These are phyloP conservation scores for Clanis bilineata DNA, from an alignment of 2,888 invertebrate species.

Conservation along the genomic window DNA sequence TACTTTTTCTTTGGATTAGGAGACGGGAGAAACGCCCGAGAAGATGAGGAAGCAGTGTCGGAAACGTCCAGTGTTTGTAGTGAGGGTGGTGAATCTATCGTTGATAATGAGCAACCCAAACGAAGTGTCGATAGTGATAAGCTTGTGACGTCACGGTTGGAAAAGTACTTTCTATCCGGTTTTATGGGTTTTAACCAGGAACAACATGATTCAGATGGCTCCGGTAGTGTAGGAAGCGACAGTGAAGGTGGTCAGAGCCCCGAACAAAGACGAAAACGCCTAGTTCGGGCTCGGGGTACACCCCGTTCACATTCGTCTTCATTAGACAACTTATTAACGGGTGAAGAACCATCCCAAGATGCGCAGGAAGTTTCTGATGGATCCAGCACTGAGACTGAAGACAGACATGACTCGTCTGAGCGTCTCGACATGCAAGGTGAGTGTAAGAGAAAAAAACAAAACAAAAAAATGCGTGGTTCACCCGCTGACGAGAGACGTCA, in stretches of 20 bases:
- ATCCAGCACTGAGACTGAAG: slow-evolving; percentile 89
- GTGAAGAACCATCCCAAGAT: slow-evolving; percentile 80
- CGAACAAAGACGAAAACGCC: slow-evolving; percentile 90
- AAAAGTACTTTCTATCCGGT: slow-evolving; percentile 94
- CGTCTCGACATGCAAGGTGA: slow-evolving; percentile 90
- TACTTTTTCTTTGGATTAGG: slow-evolving; percentile 94
- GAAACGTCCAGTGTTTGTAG: slow-evolving; percentile 94
- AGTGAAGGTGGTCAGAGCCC: slow-evolving; percentile 95
- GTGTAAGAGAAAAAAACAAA: slow-evolving; percentile 91
- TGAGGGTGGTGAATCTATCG: slow-evolving; percentile 89
- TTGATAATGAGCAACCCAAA: slow-evolving; percentile 83
- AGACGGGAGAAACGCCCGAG: slow-evolving; percentile 83
- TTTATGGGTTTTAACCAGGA: slow-evolving; percentile 92
- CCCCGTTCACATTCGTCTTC: slow-evolving; percentile 92
- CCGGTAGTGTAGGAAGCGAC: slow-evolving; percentile 94
- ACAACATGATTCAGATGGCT: slow-evolving; percentile 90
- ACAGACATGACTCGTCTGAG: slow-evolving; percentile 85
- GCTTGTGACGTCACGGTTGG: slow-evolving; percentile 91
- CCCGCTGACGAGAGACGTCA: slow-evolving; percentile 85
- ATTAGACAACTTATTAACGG: slow-evolving; percentile 88
- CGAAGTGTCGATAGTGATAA: slow-evolving; percentile 85
- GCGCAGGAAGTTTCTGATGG: slow-evolving; percentile 86
- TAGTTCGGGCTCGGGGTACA: slow-evolving; percentile 91
- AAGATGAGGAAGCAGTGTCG: slow-evolving; percentile 86
- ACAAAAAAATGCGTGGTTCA: slow-evolving; percentile 85